A percentile compares a stretch with the other conserved stretches of the same genome.
These are phyloP conservation scores for Drosophila rufa DNA, from an alignment of 1,140 invertebrate genomes.

Conservation along the genomic window DNA sequence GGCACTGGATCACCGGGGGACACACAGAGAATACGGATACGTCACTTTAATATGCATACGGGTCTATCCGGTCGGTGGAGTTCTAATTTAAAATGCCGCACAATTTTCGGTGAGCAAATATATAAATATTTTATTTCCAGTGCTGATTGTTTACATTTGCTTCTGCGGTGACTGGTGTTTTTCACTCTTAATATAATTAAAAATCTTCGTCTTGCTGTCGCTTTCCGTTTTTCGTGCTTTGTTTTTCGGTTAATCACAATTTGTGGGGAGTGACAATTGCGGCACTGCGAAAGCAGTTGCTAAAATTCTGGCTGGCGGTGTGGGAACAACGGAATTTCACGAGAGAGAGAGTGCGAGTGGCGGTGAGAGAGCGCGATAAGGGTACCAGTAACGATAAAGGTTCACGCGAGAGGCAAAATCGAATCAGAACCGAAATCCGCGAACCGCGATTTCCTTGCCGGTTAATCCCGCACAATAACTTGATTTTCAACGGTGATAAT, in stretches of 20 bases:
- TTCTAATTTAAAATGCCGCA: slow-evolving; percentile 59
- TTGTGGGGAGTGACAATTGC: not conserved
- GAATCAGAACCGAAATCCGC: slow-evolving; percentile 19
- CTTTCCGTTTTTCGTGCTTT: slow-evolving; percentile 2
- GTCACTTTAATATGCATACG: slow-evolving; percentile 36
- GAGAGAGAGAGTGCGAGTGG: slow-evolving; percentile 42
- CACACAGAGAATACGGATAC: slow-evolving; percentile 32
- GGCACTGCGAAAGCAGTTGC: not conserved
- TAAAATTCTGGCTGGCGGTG: slow-evolving; percentile 20
- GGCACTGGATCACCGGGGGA: slow-evolving; percentile 5
- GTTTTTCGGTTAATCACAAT: slow-evolving; percentile 35
- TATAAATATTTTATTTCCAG: slow-evolving; percentile 53
- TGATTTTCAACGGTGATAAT: not conserved
- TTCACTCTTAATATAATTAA: slow-evolving; percentile 54
- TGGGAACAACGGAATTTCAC: slow-evolving; percentile 14
- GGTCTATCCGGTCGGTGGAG: slow-evolving; percentile 5
- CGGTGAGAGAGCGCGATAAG: slow-evolving; percentile 25
- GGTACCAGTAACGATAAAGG: slow-evolving; percentile 20
- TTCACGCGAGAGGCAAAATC: slow-evolving; percentile 23
- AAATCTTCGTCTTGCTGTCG: slow-evolving; percentile 36
- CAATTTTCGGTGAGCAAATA: slow-evolving; percentile 53
- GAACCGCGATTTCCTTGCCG: slow-evolving; percentile 23
- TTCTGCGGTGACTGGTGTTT: slow-evolving; percentile 19
- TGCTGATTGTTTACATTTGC: slow-evolving; percentile 50
- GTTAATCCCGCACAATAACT: slow-evolving; percentile 2